Evolutionary conservation across 2,888 invertebrate genomes (phyloP).

Genomic region (Diogma glabrata): DNA sequence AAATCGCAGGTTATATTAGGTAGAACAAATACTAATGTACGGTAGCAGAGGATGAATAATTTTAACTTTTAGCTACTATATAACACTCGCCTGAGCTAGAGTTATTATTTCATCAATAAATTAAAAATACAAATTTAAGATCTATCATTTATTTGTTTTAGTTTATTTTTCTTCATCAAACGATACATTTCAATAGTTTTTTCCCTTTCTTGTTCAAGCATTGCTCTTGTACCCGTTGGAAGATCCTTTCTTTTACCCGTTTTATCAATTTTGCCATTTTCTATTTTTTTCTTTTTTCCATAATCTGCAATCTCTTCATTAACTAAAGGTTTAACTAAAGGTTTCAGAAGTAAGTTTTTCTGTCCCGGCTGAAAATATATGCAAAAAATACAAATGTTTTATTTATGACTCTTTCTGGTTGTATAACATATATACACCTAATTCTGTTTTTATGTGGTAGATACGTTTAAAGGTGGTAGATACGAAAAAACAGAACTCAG

Average conservation of each 20-base stretch:
- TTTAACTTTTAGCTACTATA: no score
- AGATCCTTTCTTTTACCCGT: conserved; percentile 50
- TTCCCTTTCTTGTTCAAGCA: conserved; percentile 46
- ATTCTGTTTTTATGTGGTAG: no score
- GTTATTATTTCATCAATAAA: no score
- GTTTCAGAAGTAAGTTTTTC: conserved; percentile 48
- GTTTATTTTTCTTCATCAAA: conserved; percentile 38
- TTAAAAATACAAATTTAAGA: no score
- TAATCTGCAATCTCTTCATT: background rate
- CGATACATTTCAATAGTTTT: conserved; percentile 49
- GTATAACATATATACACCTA: no score
- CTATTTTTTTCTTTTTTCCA: background rate
- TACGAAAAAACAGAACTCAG: conserved; percentile 4
- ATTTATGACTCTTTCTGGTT: conserved; percentile 4
- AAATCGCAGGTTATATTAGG: no score
- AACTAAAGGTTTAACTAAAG: conserved; percentile 31
- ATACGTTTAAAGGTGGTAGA: no score
- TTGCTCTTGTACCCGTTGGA: conserved; percentile 43
- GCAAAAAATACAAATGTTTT: conserved; percentile 10
- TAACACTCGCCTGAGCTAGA: no score
- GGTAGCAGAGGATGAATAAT: no score
- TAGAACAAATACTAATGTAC: no score
- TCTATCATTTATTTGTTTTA: no score
- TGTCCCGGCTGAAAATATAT: conserved; percentile 46
- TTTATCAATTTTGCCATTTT: conserved; percentile 24